These are phyloP conservation scores for Zaprionus camerounensis DNA, from an alignment of 1,140 invertebrate genomes.

Conservation along the genomic window DNA sequence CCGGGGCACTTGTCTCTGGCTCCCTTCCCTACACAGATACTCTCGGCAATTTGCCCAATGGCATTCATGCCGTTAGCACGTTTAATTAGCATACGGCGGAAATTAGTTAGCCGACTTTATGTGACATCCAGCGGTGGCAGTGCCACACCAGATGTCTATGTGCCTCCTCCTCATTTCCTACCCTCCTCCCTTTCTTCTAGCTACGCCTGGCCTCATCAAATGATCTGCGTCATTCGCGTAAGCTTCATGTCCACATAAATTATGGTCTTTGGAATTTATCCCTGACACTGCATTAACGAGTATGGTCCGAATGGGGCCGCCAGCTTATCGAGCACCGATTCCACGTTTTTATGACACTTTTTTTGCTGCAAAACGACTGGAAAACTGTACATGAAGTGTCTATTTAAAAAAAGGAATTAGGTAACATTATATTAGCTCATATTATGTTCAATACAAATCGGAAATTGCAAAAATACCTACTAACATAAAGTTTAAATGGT, in stretches of 20 bases:
- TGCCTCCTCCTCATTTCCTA: background rate
- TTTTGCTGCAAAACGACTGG: constrained; percentile 24
- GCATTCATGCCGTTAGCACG: constrained; percentile 67
- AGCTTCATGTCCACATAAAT: constrained; percentile 64
- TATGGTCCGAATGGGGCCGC: constrained; percentile 46
- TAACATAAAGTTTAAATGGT: background rate
- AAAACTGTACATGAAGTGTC: constrained; percentile 3
- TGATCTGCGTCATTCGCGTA: constrained; percentile 56
- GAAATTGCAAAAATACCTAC: background rate
- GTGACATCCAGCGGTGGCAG: constrained; percentile 36
- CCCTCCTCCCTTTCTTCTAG: background rate
- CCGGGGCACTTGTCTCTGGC: constrained; percentile 51
- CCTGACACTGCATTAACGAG: constrained; percentile 72
- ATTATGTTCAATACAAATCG: background rate
- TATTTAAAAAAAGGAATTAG: constrained; percentile 2
- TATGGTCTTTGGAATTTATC: constrained; percentile 71
- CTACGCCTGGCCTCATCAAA: constrained; percentile 39
- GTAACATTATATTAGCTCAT: background rate
- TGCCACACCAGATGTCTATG: constrained; percentile 15
- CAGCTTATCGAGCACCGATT: constrained; percentile 61
- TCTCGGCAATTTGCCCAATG: constrained; percentile 65
- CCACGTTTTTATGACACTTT: constrained; percentile 71
- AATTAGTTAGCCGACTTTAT: constrained; percentile 64
- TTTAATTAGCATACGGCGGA: constrained; percentile 78
- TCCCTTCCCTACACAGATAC: background rate